phyloP scores from a whole-genome alignment of 53 echinoderm and acorn worm species.

The Holothuria scabra region DNA sequence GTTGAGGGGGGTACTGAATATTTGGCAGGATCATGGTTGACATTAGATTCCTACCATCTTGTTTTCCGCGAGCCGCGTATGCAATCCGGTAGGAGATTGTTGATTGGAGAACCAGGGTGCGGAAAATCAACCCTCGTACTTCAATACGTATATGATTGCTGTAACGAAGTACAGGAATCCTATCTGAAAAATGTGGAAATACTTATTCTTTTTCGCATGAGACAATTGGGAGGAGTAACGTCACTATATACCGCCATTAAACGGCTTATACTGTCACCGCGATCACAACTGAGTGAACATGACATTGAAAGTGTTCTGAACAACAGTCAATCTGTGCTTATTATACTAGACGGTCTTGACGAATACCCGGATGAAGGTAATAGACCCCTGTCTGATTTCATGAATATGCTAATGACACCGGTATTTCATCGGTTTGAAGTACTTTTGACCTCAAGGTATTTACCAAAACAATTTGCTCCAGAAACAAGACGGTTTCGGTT shows the following conservation, averaged over 20 bases:
- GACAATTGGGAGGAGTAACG: neutral
- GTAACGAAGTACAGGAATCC: neutral
- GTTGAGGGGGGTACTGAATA: too few relatives aligned
- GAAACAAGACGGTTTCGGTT: neutral
- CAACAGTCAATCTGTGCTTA: neutral
- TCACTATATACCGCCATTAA: neutral
- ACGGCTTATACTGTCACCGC: neutral
- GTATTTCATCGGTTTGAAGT: too few relatives aligned
- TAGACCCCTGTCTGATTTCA: too few relatives aligned
- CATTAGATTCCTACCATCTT: too few relatives aligned
- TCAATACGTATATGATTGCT: constrained; percentile 1
- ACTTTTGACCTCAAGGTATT: too few relatives aligned
- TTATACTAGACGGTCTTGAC: neutral
- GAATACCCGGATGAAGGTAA: too few relatives aligned
- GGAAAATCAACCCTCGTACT: neutral
- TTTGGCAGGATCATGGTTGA: too few relatives aligned
- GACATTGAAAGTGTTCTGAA: neutral
- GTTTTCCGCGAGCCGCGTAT: too few relatives aligned
- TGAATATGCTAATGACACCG: too few relatives aligned
- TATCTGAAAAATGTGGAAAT: neutral
- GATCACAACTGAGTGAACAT: neutral
- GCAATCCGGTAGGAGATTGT: too few relatives aligned
- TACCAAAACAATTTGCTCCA: neutral
- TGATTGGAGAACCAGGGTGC: too few relatives aligned
- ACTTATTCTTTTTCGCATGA: neutral